Evolutionary conservation across 1,140 invertebrate species (phyloP).

Genomic region (Odontomachus brunneus): DNA sequence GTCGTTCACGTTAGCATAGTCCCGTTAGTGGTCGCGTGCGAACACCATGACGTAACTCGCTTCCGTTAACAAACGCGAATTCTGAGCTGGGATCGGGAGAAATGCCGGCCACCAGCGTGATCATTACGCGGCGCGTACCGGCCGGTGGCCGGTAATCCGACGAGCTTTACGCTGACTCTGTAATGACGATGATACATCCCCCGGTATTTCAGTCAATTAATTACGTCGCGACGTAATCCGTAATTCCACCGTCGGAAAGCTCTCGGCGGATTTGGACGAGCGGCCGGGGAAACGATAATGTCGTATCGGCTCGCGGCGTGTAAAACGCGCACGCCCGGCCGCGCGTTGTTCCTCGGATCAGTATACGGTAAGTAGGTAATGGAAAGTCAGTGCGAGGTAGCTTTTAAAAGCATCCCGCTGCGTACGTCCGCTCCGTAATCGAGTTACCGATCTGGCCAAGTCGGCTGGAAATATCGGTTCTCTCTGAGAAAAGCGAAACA

Average conservation of each 20-base stretch:
- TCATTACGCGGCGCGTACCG: constrained; percentile 77
- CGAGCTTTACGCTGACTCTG: constrained; percentile 78
- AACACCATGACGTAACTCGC: constrained; percentile 49
- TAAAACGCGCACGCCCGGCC: constrained; percentile 11
- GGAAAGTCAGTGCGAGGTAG: constrained; percentile 16
- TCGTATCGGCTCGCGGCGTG: constrained; percentile 20
- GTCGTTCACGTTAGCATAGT: not conserved
- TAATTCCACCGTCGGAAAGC: constrained; percentile 76
- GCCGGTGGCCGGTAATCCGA: constrained; percentile 76
- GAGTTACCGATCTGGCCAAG: constrained; percentile 22
- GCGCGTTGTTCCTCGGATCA: constrained; percentile 9
- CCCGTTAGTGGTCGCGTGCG: not conserved
- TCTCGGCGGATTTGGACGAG: constrained; percentile 72
- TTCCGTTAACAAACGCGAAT: constrained; percentile 29
- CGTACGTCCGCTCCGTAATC: not conserved
- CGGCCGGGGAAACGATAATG: constrained; percentile 46
- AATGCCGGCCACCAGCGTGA: constrained; percentile 53
- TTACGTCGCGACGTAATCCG: constrained; percentile 81
- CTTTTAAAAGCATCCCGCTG: constrained; percentile 9
- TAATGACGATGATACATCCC: constrained; percentile 82
- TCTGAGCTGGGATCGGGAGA: constrained; percentile 36
- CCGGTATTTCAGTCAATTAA: constrained; percentile 83
- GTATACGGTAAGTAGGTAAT: constrained; percentile 39
- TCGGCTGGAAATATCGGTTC: constrained; percentile 34
- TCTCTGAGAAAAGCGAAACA: not conserved